phyloP scores from a whole-genome alignment of 2,888 invertebrate species.

The Artemia sinica region DNA sequence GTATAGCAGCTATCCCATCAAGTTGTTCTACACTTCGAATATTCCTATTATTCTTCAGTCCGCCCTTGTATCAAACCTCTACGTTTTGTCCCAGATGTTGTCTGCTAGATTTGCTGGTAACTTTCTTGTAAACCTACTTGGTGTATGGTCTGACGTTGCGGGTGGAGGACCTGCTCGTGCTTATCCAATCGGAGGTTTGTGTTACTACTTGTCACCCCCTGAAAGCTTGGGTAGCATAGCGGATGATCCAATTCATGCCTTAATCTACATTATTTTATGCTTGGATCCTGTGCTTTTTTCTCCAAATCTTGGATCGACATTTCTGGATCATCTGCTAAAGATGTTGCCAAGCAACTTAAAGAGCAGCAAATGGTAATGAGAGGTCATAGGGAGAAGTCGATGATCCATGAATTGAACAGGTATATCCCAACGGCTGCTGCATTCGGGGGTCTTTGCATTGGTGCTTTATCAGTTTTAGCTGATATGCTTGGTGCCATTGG shows the following conservation, averaged over 20 bases:
- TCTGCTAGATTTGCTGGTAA: slow-evolving; percentile 89
- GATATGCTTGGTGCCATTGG: slow-evolving; percentile 99
- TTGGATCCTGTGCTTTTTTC: slow-evolving; percentile 99
- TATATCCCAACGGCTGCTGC: slow-evolving; percentile 99
- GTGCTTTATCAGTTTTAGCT: slow-evolving; percentile 91
- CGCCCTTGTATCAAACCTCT: slow-evolving; percentile 93
- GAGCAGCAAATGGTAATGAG: slow-evolving; percentile 99
- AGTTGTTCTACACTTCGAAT: slow-evolving; percentile 97
- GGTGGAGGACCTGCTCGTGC: slow-evolving; percentile 92
- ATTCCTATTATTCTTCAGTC: slow-evolving; percentile 98
- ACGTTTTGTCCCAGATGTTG: slow-evolving; percentile 97
- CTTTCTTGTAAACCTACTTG: slow-evolving; percentile 85
- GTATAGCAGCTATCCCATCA: slow-evolving; percentile 97
- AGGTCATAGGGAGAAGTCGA: slow-evolving; percentile 94
- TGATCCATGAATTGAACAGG: slow-evolving; percentile 97
- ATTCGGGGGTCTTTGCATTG: slow-evolving; percentile 97
- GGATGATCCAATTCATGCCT: slow-evolving; percentile 88
- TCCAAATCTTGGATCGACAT: slow-evolving; percentile 99
- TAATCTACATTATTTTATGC: slow-evolving; percentile 93
- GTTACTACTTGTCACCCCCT: slow-evolving; percentile 96
- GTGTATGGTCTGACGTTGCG: slow-evolving; percentile 98
- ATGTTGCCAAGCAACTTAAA: slow-evolving; percentile 97
- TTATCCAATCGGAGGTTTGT: slow-evolving; percentile 91
- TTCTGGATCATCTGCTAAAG: slow-evolving; percentile 96
- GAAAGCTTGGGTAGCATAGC: slow-evolving; percentile 87